Conservation (phyloP, 2,113 vertebrate species). For the Pitta sordida region DNA sequence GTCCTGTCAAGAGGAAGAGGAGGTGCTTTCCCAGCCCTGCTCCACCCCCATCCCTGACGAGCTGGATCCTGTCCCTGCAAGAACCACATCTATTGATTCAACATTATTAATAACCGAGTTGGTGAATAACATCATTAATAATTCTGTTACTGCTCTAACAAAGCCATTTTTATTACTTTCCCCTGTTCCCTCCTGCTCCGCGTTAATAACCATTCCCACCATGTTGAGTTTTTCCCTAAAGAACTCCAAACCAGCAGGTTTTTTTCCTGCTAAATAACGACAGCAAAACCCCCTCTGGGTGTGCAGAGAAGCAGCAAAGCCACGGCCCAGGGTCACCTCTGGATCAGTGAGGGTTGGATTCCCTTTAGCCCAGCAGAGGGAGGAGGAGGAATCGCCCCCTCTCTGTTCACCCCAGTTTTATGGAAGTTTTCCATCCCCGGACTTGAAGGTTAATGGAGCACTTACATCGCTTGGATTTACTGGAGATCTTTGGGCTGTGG, state of each 20-base stretch:
- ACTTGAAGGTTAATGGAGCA: neutral
- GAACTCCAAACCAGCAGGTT: neutral
- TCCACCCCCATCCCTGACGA: rapidly evolving
- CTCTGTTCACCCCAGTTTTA: neutral
- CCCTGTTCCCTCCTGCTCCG: neutral
- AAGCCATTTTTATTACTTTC: neutral
- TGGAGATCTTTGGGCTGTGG: neutral
- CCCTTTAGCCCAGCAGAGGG: neutral
- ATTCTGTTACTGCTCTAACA: neutral
- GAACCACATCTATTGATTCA: neutral
- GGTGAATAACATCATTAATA: neutral
- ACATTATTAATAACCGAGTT: neutral
- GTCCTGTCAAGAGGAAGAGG: neutral
- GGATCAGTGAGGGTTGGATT: neutral
- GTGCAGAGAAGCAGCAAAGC: neutral
- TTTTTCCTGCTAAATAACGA: neutral
- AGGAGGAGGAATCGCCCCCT: neutral
- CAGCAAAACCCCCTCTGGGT: neutral
- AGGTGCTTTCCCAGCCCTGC: neutral
- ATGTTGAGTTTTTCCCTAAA: neutral
- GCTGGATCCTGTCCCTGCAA: neutral
- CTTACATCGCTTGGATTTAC: neutral
- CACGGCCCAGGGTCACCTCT: rapidly evolving
- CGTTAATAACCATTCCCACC: neutral
- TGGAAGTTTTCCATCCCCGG: neutral